These are phyloP conservation scores for Cassiopea andromeda DNA, from an alignment of 30 jellyfish, hydroid and myxozoan species.

Conservation along the genomic window DNA sequence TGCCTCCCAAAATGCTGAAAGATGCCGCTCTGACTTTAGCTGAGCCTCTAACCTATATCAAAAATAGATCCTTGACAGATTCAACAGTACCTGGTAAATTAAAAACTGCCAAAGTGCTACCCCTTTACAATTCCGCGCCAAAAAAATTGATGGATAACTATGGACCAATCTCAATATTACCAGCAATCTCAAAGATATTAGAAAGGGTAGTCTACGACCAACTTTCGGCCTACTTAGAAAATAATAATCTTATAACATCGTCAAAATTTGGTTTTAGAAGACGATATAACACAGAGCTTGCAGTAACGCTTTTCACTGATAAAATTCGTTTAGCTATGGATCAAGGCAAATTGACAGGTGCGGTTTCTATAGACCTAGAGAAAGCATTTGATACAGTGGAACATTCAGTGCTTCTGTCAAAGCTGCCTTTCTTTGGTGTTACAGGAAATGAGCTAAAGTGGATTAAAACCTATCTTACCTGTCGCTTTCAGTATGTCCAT, in stretches of 20 bases:
- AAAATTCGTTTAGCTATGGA: slow-evolving; percentile 61
- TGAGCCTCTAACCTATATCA: slow-evolving; percentile 56
- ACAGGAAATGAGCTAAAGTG: slow-evolving; percentile 66
- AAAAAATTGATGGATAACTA: slow-evolving; percentile 58
- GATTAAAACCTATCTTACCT: slow-evolving; percentile 59
- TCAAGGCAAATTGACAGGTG: slow-evolving; percentile 74
- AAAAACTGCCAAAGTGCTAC: slow-evolving; percentile 72
- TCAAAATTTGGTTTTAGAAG: slow-evolving; percentile 66
- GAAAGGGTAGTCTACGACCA: slow-evolving; percentile 59
- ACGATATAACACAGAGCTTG: slow-evolving; percentile 64
- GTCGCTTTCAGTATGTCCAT: slow-evolving; percentile 54
- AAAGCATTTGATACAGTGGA: slow-evolving; percentile 60
- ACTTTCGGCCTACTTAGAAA: slow-evolving; percentile 66
- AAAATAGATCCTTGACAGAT: slow-evolving; percentile 39
- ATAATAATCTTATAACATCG: slow-evolving; percentile 54
- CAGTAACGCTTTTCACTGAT: slow-evolving; percentile 56
- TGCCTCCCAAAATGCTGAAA: slow-evolving; percentile 74
- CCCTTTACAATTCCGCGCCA: slow-evolving; percentile 50
- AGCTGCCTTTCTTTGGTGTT: slow-evolving; percentile 62
- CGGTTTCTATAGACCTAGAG: slow-evolving; percentile 58
- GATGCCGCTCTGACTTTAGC: slow-evolving; percentile 67
- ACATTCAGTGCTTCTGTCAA: slow-evolving; percentile 59
- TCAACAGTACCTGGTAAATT: slow-evolving; percentile 1
- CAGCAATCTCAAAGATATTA: slow-evolving; percentile 61
- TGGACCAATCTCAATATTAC: slow-evolving; percentile 69